A percentile compares a stretch with the other conserved stretches of the same genome.
Evolutionary conservation across 2,113 vertebrate genomes (phyloP).

Genomic region (Reinhardtius hippoglossoides): DNA sequence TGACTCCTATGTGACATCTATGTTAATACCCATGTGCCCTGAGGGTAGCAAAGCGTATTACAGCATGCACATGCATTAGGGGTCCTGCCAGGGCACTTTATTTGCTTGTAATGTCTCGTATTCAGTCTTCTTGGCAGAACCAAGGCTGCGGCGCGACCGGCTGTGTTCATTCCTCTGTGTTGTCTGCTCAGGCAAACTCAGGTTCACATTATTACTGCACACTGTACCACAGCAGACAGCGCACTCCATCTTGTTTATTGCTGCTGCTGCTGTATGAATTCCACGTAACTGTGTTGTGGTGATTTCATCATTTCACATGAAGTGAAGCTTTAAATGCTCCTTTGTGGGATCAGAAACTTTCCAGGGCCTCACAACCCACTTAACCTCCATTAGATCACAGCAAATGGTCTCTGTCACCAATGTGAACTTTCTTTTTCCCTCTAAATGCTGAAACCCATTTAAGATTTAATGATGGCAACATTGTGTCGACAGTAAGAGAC

Average conservation of each 20-base stretch:
- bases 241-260: slow-evolving; percentile 28
- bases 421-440: not conserved
- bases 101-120: slow-evolving; percentile 52
- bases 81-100: slow-evolving; percentile 33
- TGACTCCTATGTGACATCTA: slow-evolving; percentile 31
- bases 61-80: slow-evolving; percentile 48
- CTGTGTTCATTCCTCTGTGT: slow-evolving; percentile 40
- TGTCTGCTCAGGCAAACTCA: slow-evolving; percentile 33
- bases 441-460: slow-evolving; percentile 13
- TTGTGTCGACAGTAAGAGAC: slow-evolving; percentile 8
- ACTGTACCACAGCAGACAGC: slow-evolving; percentile 20
- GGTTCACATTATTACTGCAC: slow-evolving; percentile 22
- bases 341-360: slow-evolving; percentile 17
- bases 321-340: slow-evolving; percentile 23
- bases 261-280: slow-evolving; percentile 11
- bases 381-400: slow-evolving; percentile 9
- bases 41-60: slow-evolving; percentile 21
- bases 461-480: not conserved
- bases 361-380: not conserved
- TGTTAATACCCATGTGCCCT: slow-evolving; percentile 44
- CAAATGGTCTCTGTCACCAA: not conserved
- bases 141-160: slow-evolving; percentile 23
- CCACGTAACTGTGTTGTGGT: not conserved
- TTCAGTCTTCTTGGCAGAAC: slow-evolving; percentile 55
- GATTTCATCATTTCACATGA: slow-evolving; percentile 25